phyloP scores from a whole-genome alignment of 2,113 vertebrate species.

The Herpetotheres cachinnans region DNA sequence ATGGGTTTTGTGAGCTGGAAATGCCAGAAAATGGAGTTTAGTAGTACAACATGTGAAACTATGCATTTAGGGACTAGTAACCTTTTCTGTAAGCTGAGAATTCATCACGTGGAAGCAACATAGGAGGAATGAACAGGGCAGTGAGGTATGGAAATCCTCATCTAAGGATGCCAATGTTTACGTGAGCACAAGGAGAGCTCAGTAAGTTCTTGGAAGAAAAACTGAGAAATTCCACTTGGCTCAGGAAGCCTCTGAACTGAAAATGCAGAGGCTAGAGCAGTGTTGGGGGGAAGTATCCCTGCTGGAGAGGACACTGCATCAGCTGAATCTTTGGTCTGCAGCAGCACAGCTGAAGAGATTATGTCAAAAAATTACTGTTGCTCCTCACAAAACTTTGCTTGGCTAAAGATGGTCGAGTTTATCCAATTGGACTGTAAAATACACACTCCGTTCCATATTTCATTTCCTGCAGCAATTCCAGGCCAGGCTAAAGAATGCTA shows the following conservation, averaged over 20 bases:
- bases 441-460: not conserved
- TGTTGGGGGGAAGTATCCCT: not conserved
- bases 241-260: not conserved
- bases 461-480: not conserved
- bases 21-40: not conserved
- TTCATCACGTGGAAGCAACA: not conserved
- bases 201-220: not conserved
- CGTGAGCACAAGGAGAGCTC: not conserved
- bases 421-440: not conserved
- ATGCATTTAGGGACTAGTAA: not conserved
- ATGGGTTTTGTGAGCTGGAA: not conserved
- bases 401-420: not conserved
- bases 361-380: not conserved
- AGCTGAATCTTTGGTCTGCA: not conserved
- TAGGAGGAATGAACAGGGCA: not conserved
- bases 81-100: slow-evolving; percentile 13
- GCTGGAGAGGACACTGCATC: not conserved
- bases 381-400: not conserved
- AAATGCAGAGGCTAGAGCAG: not conserved
- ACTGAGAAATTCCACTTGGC: not conserved
- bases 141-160: not conserved
- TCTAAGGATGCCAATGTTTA: not conserved
- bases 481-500: not conserved
- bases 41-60: not conserved
- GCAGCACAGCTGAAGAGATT: not conserved